phyloP scores from a whole-genome alignment of 53 echinoderm and acorn worm species.

The Astropecten irregularis region DNA sequence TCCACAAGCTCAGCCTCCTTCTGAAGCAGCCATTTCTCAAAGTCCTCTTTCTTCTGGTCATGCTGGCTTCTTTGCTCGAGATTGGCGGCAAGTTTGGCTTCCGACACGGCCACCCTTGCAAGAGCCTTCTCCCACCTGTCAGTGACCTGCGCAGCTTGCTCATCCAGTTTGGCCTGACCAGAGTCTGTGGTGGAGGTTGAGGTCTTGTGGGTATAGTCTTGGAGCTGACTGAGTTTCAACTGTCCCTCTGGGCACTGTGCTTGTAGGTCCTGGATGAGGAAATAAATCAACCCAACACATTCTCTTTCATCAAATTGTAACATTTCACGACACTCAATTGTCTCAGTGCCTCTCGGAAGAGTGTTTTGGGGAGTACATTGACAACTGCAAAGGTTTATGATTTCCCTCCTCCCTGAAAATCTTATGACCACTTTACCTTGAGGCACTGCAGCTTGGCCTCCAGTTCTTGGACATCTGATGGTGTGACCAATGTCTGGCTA shows the following conservation, averaged over 20 bases:
- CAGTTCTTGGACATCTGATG: slow-evolving; percentile 25
- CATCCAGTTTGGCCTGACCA: slow-evolving; percentile 57
- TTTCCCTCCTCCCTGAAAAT: no score
- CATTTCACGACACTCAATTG: no score
- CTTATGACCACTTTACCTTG: no score
- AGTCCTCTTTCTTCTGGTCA: slow-evolving; percentile 38
- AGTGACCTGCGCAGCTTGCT: slow-evolving; percentile 36
- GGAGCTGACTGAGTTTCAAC: slow-evolving; percentile 38
- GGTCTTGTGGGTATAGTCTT: slow-evolving; percentile 53
- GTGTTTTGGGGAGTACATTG: no score
- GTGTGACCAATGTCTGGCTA: slow-evolving; percentile 23
- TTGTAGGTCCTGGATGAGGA: slow-evolving; percentile 16
- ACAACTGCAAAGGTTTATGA: no score
- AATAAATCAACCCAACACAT: neutral
- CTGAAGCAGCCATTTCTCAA: slow-evolving; percentile 69
- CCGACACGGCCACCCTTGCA: slow-evolving; percentile 47
- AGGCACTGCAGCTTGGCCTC: slow-evolving; percentile 43
- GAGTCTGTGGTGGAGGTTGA: slow-evolving; percentile 71
- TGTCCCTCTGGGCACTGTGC: slow-evolving; percentile 43
- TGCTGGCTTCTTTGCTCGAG: slow-evolving; percentile 69
- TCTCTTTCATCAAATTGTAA: neutral
- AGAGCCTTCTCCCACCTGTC: slow-evolving; percentile 59
- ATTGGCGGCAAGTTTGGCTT: slow-evolving; percentile 49
- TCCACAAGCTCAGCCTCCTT: slow-evolving; percentile 56
- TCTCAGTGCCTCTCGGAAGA: no score